A percentile compares a stretch with the other conserved stretches of the same genome.
These are phyloP conservation scores for Deilephila porcellus DNA, from an alignment of 2,888 invertebrate species.

Conservation along the genomic window DNA sequence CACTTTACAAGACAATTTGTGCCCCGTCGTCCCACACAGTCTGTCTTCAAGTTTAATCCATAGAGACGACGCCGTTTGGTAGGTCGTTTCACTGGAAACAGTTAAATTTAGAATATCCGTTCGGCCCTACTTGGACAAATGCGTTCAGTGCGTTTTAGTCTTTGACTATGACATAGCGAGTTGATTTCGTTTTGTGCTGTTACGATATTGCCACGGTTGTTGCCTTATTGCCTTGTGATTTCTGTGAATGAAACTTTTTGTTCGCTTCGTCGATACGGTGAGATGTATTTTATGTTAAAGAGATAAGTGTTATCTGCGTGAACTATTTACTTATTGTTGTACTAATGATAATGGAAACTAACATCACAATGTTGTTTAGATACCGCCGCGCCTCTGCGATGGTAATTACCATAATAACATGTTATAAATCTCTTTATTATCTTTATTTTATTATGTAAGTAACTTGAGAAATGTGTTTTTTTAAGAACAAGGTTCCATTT, in stretches of 20 bases:
- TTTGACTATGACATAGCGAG: constrained; percentile 36
- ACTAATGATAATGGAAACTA: constrained; percentile 6
- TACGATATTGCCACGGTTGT: constrained; percentile 23
- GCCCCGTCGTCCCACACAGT: constrained; percentile 67
- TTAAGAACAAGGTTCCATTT: background rate
- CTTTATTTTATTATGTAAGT: background rate
- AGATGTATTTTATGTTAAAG: constrained; percentile 3
- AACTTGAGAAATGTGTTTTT: background rate
- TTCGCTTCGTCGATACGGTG: constrained; percentile 3
- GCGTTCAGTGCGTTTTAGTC: constrained; percentile 70
- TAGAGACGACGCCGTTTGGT: constrained; percentile 69
- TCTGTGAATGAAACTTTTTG: constrained; percentile 24
- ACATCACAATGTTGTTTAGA: constrained; percentile 10
- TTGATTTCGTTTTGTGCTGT: constrained; percentile 26
- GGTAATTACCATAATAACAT: background rate
- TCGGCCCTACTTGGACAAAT: constrained; percentile 77
- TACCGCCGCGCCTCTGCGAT: constrained; percentile 5
- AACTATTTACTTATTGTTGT: constrained; percentile 9
- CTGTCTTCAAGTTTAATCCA: constrained; percentile 66
- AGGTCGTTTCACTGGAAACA: constrained; percentile 78
- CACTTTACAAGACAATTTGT: constrained; percentile 71
- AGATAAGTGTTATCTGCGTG: constrained; percentile 8
- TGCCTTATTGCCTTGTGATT: constrained; percentile 24
- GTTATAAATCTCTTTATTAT: background rate
- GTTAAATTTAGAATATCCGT: constrained; percentile 83